These are phyloP conservation scores for Pammene fasciana DNA, from an alignment of 2,888 invertebrate species.

Conservation along the genomic window DNA sequence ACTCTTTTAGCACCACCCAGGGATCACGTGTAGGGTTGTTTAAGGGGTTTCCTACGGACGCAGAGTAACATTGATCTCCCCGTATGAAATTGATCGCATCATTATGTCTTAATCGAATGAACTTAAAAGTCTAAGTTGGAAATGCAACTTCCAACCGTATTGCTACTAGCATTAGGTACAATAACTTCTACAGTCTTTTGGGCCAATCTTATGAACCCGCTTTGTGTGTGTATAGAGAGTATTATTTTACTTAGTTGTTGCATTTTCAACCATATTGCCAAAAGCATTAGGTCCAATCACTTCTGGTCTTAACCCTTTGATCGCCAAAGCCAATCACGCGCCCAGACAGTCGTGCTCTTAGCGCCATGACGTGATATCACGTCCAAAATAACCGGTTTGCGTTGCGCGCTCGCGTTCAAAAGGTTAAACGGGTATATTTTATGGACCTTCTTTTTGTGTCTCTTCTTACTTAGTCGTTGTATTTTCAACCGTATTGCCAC, in stretches of 20 bases:
- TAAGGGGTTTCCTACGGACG: too few species aligned
- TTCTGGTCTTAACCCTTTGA: slow-evolving; percentile 10
- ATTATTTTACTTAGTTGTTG: background rate
- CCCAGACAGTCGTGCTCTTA: too few species aligned
- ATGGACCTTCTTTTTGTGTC: slow-evolving; percentile 60
- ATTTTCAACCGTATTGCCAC: slow-evolving; percentile 9
- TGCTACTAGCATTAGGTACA: background rate
- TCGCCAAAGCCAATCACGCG: too few species aligned
- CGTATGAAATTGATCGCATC: too few species aligned
- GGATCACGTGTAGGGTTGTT: too few species aligned
- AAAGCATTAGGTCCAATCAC: background rate
- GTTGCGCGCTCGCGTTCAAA: too few species aligned
- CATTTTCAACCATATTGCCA: background rate
- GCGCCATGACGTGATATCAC: too few species aligned
- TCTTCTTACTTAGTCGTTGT: slow-evolving; percentile 46
- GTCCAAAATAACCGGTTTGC: too few species aligned
- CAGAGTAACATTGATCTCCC: too few species aligned
- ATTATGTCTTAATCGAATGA: too few species aligned
- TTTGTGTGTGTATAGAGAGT: background rate
- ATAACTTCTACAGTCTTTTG: background rate
- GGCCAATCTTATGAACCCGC: background rate
- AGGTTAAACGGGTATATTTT: slow-evolving; percentile 43
- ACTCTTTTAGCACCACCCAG: too few species aligned
- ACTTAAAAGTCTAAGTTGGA: too few species aligned
- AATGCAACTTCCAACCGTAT: slow-evolving; percentile 15